Evolutionary conservation across 2,888 invertebrate species (phyloP), one percentile per base, ranked within the genome.

Genomic region (Pyrocoelia pectoralis): DNA sequence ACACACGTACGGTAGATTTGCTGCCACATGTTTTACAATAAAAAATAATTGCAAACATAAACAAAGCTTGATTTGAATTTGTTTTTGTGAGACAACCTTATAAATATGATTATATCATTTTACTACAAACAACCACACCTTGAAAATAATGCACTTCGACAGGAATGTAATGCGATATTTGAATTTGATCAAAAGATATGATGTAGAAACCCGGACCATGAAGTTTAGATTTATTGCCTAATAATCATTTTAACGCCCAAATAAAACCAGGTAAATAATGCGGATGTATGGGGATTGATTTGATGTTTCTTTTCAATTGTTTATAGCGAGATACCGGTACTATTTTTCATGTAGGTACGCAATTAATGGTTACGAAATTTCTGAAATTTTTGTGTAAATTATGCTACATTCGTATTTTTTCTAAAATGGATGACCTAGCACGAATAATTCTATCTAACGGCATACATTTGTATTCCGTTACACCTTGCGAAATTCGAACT

Each of bases 401-500:
- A 33, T n/a, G n/a, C n/a, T 24, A 33, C 33, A n/a, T n/a, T 33
- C 9, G n/a, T n/a, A 33, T n/a, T 24, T 24, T 6, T 24, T 6
- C 6, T 1, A 52, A 33, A 52, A 52, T 43, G 14, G 14, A 17
- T 49, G 18, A 14, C 19, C 24, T 49, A 8, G 24, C 12, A 19
- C 24, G 49, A 43, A 53, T 53, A 49, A 38, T 48, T 51, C 56
- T 52, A 24, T 43, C 56, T 53, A 61, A 51, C 55, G 55, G 53
- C 56, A 61, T 52, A 46, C 12, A 61, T 61, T 66, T 59, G 14
- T 58, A 52, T 29, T 56, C 53, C 43, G 56, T 55, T 54, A 53
- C 17, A 18, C 65, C 29, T 61, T 68, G 65, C 63, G 65, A 69
- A 69, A 69, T 55, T 58, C 66, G 69, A 69, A 69, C 69, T 69